A percentile compares a stretch with the other conserved stretches of the same genome.
Conservation (phyloP, 2,113 vertebrate species). For the Channa argus region DNA sequence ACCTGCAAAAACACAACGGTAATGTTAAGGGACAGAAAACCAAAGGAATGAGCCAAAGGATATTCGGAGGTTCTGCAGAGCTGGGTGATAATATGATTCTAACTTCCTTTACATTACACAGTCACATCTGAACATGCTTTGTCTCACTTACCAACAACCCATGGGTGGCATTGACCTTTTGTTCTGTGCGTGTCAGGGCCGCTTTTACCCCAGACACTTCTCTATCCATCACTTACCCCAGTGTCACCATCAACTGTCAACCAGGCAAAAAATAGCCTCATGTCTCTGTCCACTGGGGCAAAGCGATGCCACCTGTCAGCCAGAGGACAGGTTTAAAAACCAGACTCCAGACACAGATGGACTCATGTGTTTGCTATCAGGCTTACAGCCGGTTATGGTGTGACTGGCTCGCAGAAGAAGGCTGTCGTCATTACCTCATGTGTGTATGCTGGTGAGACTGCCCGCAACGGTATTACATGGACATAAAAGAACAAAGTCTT, state of each 20-base stretch:
- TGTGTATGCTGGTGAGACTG: slow-evolving; percentile 41
- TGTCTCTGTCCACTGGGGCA: slow-evolving; percentile 54
- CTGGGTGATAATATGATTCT: too few relatives aligned
- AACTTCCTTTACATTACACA: neutral
- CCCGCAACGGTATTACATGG: slow-evolving; percentile 24
- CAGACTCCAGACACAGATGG: slow-evolving; percentile 55
- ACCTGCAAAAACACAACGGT: too few relatives aligned
- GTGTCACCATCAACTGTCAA: slow-evolving; percentile 48
- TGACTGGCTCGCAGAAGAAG: slow-evolving; percentile 33
- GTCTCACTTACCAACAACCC: slow-evolving; percentile 4
- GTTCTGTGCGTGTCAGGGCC: slow-evolving; percentile 43
- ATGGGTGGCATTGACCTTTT: slow-evolving; percentile 52
- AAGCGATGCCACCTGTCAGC: slow-evolving; percentile 67
- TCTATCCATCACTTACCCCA: slow-evolving; percentile 66
- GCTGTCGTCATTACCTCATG: slow-evolving; percentile 58
- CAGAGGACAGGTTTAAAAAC: slow-evolving; percentile 59
- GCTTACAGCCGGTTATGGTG: slow-evolving; percentile 54
- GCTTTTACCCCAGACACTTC: slow-evolving; percentile 41
- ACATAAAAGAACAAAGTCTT: slow-evolving; percentile 47
- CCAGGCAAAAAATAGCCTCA: slow-evolving; percentile 72
- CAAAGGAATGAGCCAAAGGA: too few relatives aligned
- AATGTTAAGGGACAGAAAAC: too few relatives aligned
- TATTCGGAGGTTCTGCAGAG: neutral
- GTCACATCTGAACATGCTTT: neutral
- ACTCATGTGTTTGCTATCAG: slow-evolving; percentile 69